Evolutionary conservation across 2,888 invertebrate genomes (phyloP), one percentile per base, ranked within the genome.

Genomic region (Girardia tigrina): DNA sequence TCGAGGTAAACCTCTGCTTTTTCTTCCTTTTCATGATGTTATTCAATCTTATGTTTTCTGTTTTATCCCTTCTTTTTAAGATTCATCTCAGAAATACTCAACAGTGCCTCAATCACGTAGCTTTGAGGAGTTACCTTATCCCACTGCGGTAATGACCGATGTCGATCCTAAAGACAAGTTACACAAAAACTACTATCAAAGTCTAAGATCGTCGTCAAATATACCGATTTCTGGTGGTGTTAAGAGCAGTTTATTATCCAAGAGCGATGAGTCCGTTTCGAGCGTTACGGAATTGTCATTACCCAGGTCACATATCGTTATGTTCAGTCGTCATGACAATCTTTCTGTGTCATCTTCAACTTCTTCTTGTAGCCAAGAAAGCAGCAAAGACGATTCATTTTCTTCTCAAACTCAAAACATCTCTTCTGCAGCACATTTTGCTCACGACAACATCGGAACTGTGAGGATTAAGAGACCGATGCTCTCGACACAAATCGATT

Each of bases 331-430:
- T 20, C 56, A 56, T n/a, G 56, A 56, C 56, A 56, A 56, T 56
- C 56, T 12, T 56, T 56, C 56, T 20, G 56, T 56, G 4, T 56
- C 56, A 56, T 56, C 56, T n/a, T 56, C 56, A 6, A 23, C 56
- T 56, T 56, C 56, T 4, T 56, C 56, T 56, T 56, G 56, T 56
- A 56, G 56, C n/a, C 56, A 56, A 56, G 56, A 56, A 56, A 56
- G 56, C n/a, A 56, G 56, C n/a, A 56, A 56, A 56, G 56, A 56
- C 23, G 56, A 56, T 56, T 56, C 56, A 23, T 56, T 20, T 56
- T 56, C 56, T n/a, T 56, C 56, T 12, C 56, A 56, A n/a, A 56
- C 56, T 56, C 56, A 56, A n/a, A n/a, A 56, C 56, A 56, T 23
- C 23, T 56, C 56, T 12, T 56, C 56, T 56, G 56, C 56, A 12